A percentile compares a stretch with the other conserved stretches of the same genome.
Evolutionary conservation across 2,113 vertebrate species (phyloP).

Genomic region (Engystomops pustulosus): DNA sequence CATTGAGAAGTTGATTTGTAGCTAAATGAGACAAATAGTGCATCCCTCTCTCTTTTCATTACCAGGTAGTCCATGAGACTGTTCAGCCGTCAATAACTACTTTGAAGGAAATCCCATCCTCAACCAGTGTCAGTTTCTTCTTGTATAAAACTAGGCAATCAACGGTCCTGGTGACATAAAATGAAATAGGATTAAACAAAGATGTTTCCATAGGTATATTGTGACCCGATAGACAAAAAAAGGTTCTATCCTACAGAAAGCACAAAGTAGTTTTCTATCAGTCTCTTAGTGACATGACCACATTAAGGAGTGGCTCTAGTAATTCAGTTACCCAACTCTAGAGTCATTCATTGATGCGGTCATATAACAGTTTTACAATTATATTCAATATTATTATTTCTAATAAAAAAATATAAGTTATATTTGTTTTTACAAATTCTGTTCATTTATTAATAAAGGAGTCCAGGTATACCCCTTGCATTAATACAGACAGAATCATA

Average conservation of each 20-base stretch:
- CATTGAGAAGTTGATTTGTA: slow-evolving; percentile 15
- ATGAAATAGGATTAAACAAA: background rate
- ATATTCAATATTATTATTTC: no score
- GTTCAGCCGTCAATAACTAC: background rate
- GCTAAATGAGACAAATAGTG: slow-evolving; percentile 72
- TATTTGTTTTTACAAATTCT: no score
- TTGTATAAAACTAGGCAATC: slow-evolving; percentile 62
- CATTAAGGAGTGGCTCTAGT: background rate
- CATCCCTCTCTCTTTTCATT: slow-evolving; percentile 8
- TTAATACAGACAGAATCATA: background rate
- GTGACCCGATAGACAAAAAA: no score
- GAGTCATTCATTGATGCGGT: background rate
- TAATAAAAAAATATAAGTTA: no score
- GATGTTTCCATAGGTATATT: no score
- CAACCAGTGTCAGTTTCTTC: background rate
- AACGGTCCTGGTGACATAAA: slow-evolving; percentile 73
- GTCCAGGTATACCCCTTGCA: background rate
- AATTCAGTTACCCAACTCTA: background rate
- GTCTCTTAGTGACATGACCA: background rate
- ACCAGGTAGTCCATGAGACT: background rate
- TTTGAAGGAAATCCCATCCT: background rate
- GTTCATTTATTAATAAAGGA: background rate
- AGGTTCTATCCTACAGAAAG: no score
- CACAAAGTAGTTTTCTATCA: no score
- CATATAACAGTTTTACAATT: no score